These are phyloP conservation scores for Eristalis arbustorum DNA, from an alignment of 2,888 invertebrate species.

Conservation along the genomic window DNA sequence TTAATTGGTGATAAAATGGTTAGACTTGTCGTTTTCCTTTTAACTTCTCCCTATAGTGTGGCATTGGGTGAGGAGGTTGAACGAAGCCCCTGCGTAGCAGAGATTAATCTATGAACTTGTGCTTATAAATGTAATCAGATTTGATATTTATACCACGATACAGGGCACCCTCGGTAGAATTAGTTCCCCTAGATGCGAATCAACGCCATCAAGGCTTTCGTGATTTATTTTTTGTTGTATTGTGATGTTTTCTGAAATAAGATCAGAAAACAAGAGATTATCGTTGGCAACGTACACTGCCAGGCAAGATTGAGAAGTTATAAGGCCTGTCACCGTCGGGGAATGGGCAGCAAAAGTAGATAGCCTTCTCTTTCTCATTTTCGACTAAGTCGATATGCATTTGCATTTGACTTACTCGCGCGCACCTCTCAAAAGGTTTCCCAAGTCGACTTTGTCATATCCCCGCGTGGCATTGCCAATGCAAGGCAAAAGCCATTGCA, in stretches of 20 bases:
- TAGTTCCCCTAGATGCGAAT: neutral
- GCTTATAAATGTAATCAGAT: neutral
- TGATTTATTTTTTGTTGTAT: too few relatives aligned
- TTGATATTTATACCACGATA: neutral
- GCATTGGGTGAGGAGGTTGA: neutral
- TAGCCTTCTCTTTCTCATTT: too few relatives aligned
- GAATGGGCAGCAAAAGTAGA: too few relatives aligned
- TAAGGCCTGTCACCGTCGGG: too few relatives aligned
- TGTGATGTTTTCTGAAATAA: too few relatives aligned
- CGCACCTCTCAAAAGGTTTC: neutral
- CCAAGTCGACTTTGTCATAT: neutral
- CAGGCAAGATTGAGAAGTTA: too few relatives aligned
- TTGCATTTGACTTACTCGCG: neutral
- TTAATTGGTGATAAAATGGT: neutral
- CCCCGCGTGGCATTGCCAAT: too few relatives aligned
- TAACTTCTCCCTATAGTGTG: too few relatives aligned
- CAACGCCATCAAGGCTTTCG: too few relatives aligned
- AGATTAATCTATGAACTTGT: neutral
- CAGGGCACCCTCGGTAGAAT: neutral
- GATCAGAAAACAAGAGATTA: too few relatives aligned
- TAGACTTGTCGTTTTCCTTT: neutral
- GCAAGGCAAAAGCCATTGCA: conserved; percentile 5
- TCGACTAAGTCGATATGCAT: too few relatives aligned
- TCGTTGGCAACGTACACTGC: too few relatives aligned
- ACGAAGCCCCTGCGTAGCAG: neutral